These are phyloP conservation scores for Diloba caeruleocephala DNA, from an alignment of 2,888 invertebrate genomes.

Conservation along the genomic window DNA sequence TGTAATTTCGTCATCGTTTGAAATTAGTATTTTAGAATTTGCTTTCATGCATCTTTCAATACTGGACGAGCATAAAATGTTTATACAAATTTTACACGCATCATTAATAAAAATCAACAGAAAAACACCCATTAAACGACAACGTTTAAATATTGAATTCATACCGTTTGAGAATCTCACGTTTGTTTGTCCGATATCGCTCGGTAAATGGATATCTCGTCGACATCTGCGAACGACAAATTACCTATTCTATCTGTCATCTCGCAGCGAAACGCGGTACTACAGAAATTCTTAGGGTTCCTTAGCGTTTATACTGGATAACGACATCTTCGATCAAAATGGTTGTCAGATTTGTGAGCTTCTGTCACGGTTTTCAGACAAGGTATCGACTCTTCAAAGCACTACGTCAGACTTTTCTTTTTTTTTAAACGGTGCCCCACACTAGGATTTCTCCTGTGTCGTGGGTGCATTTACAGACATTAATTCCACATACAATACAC, in stretches of 20 bases:
- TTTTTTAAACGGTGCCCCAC: no score
- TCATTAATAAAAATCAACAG: conserved; percentile 27
- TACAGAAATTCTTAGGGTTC: conserved; percentile 41
- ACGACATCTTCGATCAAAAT: no score
- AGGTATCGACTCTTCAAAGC: no score
- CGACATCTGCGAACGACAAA: conserved; percentile 67
- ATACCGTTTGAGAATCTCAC: conserved; percentile 40
- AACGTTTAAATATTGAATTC: conserved; percentile 44
- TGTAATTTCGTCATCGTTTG: no score
- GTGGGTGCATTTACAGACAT: no score
- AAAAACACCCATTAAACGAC: conserved; percentile 21
- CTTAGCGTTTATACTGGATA: no score
- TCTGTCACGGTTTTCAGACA: no score
- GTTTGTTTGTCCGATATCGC: conserved; percentile 58
- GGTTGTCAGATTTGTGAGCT: no score
- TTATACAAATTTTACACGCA: neutral
- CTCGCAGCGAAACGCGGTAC: conserved; percentile 43
- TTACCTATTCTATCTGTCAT: conserved; percentile 75
- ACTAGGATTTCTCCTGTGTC: no score
- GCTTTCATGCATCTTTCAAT: neutral
- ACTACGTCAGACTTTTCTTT: no score
- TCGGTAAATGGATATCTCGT: conserved; percentile 56
- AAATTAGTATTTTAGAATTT: no score
- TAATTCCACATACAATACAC: no score
- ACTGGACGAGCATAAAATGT: neutral